Conservation (phyloP, 2,113 vertebrate species). For the Phoxinus phoxinus region DNA sequence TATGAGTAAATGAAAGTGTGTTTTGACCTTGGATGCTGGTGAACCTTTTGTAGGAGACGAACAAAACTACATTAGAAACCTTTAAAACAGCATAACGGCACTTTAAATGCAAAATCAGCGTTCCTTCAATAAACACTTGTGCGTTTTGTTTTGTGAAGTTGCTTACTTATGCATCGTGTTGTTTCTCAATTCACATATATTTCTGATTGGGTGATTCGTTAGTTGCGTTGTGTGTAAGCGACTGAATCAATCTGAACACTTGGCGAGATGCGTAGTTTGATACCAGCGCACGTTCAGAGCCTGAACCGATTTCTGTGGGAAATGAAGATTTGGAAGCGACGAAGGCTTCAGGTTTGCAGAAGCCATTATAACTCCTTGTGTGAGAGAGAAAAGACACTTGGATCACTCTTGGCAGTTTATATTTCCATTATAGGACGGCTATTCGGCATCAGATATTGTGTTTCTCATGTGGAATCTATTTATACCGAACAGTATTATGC, state of each 20-base stretch:
- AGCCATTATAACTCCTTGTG: background rate
- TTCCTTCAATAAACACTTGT: too few species aligned
- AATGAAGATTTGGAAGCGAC: background rate
- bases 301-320: background rate
- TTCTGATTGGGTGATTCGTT: background rate
- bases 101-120: too few species aligned
- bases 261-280: background rate
- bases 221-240: background rate
- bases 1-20: too few species aligned
- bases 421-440: slow-evolving; percentile 10
- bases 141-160: too few species aligned
- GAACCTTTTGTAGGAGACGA: too few species aligned
- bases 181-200: background rate
- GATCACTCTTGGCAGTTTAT: background rate
- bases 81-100: too few species aligned
- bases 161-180: too few species aligned
- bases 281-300: background rate
- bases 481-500: background rate
- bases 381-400: background rate
- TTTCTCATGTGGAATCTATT: slow-evolving; percentile 30
- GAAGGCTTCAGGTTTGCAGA: slow-evolving; percentile 5
- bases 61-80: too few species aligned
- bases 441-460: background rate
- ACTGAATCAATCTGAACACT: background rate
- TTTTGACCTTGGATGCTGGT: too few species aligned